Conservation (phyloP, 2,113 vertebrate genomes). For the Phasianus colchicus region DNA sequence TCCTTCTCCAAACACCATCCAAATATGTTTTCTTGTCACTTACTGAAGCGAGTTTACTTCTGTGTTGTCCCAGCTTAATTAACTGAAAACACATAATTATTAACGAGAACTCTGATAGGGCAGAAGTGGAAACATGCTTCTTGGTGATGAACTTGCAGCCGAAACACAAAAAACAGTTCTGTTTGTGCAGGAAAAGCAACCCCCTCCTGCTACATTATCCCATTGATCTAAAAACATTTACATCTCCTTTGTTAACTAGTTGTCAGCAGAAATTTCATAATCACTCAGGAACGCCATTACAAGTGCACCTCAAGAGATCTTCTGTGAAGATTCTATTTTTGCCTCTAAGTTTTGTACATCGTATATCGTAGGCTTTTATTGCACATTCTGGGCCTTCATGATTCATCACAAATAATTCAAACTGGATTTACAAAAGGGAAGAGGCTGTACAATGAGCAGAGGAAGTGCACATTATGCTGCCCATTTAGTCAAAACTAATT, state of each 20-base stretch:
- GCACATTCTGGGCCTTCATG: conserved; percentile 52
- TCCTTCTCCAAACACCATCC: conserved; percentile 24
- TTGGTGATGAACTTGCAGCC: conserved; percentile 58
- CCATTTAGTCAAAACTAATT: neutral
- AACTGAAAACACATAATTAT: conserved; percentile 53
- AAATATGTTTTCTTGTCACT: conserved; percentile 16
- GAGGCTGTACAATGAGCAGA: conserved; percentile 35
- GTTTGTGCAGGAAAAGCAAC: conserved; percentile 71
- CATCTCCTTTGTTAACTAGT: conserved; percentile 81
- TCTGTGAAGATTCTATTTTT: conserved; percentile 8
- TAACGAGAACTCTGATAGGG: neutral
- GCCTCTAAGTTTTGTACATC: conserved; percentile 48
- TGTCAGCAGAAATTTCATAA: conserved; percentile 80
- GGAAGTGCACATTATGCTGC: conserved; percentile 17
- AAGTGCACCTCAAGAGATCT: conserved; percentile 62
- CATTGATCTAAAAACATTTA: conserved; percentile 82
- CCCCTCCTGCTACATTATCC: conserved; percentile 84
- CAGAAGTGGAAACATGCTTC: conserved; percentile 35
- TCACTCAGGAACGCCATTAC: conserved; percentile 65
- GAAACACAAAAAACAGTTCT: conserved; percentile 66
- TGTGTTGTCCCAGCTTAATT: conserved; percentile 44
- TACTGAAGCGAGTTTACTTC: conserved; percentile 19
- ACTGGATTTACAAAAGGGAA: conserved; percentile 67
- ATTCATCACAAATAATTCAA: conserved; percentile 75
- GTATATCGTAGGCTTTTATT: conserved; percentile 67